These are phyloP conservation scores for Zaprionus obscuricornis DNA, from an alignment of 2,888 invertebrate genomes.

Conservation along the genomic window DNA sequence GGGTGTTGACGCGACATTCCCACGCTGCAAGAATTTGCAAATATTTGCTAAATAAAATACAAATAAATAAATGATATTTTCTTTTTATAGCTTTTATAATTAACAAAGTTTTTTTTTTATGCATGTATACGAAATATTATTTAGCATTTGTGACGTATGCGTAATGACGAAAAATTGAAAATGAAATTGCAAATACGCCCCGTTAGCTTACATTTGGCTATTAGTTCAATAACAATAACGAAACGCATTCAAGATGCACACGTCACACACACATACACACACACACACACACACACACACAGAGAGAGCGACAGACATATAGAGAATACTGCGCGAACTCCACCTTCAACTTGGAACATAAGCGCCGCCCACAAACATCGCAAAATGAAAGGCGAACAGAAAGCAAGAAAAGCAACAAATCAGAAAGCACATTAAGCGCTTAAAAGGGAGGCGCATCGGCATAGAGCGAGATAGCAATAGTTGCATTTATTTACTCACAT, in stretches of 20 bases:
- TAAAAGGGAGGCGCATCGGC: slow-evolving; percentile 17
- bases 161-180: slow-evolving; percentile 23
- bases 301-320: neutral
- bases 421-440: slow-evolving; percentile 32
- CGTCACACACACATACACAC: neutral
- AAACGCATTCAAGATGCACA: slow-evolving; percentile 39
- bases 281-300: neutral
- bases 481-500: slow-evolving; percentile 33
- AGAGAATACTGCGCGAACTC: slow-evolving; percentile 30
- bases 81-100: slow-evolving; percentile 3
- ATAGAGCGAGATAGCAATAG: slow-evolving; percentile 32
- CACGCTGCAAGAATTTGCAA: slow-evolving; percentile 56
- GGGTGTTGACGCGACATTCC: slow-evolving; percentile 64
- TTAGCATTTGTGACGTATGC: slow-evolving; percentile 40
- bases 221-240: slow-evolving; percentile 39
- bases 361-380: slow-evolving; percentile 68
- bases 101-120: no score
- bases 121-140: no score
- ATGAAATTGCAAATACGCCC: slow-evolving; percentile 43
- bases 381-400: slow-evolving; percentile 44
- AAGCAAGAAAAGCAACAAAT: slow-evolving; percentile 48
- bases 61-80: slow-evolving; percentile 8
- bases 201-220: slow-evolving; percentile 1
- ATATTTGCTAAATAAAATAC: slow-evolving; percentile 55
- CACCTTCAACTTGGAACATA: slow-evolving; percentile 29